These are phyloP conservation scores for Thera britannica DNA, from an alignment of 2,888 invertebrate genomes.

Conservation along the genomic window DNA sequence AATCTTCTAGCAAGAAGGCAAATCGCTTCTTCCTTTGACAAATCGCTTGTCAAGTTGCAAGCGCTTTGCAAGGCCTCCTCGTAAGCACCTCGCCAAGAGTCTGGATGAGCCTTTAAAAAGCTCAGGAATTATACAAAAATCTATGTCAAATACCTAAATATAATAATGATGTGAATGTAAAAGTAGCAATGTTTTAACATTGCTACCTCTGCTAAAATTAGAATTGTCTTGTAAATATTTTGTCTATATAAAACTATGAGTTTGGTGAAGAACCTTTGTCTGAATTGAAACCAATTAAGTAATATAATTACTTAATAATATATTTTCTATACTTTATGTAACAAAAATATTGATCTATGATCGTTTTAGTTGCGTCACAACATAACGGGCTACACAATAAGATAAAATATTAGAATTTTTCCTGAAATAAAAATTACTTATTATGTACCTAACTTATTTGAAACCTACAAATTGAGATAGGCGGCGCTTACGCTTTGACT, in stretches of 20 bases:
- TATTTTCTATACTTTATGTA: constrained; percentile 5
- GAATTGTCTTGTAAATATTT: constrained; percentile 8
- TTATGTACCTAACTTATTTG: too few species aligned
- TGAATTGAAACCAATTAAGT: constrained; percentile 6
- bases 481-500: too few species aligned
- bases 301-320: not conserved
- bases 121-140: too few species aligned
- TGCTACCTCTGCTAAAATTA: not conserved
- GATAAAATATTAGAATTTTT: too few species aligned
- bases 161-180: too few species aligned
- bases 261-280: constrained; percentile 9
- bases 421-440: too few species aligned
- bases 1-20: too few species aligned
- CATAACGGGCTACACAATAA: constrained; percentile 10
- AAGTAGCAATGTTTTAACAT: not conserved
- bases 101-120: not conserved
- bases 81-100: not conserved
- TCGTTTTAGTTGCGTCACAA: constrained; percentile 26
- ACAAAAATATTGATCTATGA: constrained; percentile 24
- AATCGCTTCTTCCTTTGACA: too few species aligned
- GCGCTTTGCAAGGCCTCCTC: too few species aligned
- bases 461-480: too few species aligned
- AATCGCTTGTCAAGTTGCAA: too few species aligned
- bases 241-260: constrained; percentile 7
- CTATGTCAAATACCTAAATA: not conserved